These are phyloP conservation scores for Cotesia congregata DNA, from an alignment of 2,888 invertebrate species.

Conservation along the genomic window DNA sequence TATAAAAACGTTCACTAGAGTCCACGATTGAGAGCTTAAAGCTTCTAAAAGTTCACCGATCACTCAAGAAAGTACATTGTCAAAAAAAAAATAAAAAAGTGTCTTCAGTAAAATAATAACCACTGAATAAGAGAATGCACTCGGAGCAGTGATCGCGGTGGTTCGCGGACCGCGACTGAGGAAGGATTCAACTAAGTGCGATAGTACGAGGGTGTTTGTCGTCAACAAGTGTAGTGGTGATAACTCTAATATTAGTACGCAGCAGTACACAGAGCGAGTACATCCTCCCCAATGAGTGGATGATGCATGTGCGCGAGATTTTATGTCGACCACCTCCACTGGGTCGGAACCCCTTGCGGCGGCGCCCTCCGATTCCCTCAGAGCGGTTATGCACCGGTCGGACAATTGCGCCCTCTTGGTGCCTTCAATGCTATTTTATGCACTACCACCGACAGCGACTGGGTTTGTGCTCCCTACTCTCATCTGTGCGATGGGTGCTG, in stretches of 20 bases:
- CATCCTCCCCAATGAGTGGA: constrained; percentile 70
- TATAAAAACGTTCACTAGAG: background rate
- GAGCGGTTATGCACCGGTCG: constrained; percentile 3
- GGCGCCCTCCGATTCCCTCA: constrained; percentile 40
- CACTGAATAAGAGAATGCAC: background rate
- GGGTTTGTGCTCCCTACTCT: constrained; percentile 8
- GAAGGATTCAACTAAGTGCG: constrained; percentile 46
- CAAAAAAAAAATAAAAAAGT: background rate
- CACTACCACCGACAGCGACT: background rate
- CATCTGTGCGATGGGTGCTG: constrained; percentile 14
- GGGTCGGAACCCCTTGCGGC: constrained; percentile 48
- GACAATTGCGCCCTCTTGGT: constrained; percentile 25
- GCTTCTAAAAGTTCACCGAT: background rate
- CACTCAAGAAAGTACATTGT: background rate
- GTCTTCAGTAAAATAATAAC: background rate
- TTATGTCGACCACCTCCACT: constrained; percentile 66
- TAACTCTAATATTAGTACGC: constrained; percentile 54
- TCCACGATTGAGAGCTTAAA: constrained; percentile 4
- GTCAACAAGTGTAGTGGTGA: background rate
- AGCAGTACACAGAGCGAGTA: constrained; percentile 67
- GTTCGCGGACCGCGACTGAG: constrained; percentile 43
- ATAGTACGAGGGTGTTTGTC: no score
- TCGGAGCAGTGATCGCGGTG: background rate
- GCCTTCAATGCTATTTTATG: background rate
- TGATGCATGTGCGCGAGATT: constrained; percentile 70